Conservation (phyloP, 2,888 invertebrate genomes). For the Leptinotarsa peninsularis region DNA sequence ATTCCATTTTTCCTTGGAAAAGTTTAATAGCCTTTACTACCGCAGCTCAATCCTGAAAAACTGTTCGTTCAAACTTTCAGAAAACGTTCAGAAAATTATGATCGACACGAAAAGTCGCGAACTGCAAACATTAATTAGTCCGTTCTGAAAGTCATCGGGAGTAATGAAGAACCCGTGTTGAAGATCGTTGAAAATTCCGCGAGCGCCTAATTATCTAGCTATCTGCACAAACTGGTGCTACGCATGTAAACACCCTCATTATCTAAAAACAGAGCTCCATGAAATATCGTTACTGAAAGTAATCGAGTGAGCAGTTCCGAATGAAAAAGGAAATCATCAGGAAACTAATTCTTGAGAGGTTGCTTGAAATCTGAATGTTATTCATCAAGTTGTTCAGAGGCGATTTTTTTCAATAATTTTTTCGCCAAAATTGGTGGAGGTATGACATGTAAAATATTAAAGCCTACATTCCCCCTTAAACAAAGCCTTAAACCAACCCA, state of each 20-base stretch:
- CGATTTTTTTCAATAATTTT: too few species aligned
- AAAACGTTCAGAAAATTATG: neutral
- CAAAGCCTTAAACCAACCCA: too few species aligned
- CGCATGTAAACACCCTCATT: conserved; percentile 65
- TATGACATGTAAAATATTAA: too few species aligned
- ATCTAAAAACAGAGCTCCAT: conserved; percentile 52
- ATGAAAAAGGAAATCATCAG: too few species aligned
- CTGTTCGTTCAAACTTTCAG: neutral
- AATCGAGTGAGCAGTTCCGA: too few species aligned
- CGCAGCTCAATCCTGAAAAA: neutral
- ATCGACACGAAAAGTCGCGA: neutral
- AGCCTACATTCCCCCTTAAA: too few species aligned
- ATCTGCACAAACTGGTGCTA: conserved; percentile 56
- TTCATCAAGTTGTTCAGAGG: too few species aligned
- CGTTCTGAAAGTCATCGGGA: conserved; percentile 35
- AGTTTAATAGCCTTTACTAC: neutral
- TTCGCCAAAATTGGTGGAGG: too few species aligned
- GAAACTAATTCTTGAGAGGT: too few species aligned
- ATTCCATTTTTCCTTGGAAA: neutral
- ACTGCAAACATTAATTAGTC: conserved; percentile 29
- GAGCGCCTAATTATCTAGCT: conserved; percentile 58
- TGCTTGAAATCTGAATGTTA: too few species aligned
- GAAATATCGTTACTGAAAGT: too few species aligned
- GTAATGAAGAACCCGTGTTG: conserved; percentile 40
- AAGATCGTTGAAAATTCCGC: conserved; percentile 39